A percentile compares a stretch with the other conserved stretches of the same genome.
Evolutionary conservation across 2,797 vertebrate species (phyloP).

Genomic region (Myotis findleyi): DNA sequence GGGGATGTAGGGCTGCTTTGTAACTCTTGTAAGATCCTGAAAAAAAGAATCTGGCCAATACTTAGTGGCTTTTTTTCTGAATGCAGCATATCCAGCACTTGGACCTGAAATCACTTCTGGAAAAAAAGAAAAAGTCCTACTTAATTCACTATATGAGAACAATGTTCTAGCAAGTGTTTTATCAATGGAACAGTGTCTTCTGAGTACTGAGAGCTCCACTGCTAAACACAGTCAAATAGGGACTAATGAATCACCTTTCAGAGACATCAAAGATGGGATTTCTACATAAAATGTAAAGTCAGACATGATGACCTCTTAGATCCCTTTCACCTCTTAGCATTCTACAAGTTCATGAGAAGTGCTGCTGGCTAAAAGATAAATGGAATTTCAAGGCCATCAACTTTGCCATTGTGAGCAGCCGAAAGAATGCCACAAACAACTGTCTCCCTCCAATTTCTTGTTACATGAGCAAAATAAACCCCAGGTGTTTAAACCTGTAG

Average conservation of each 20-base stretch:
- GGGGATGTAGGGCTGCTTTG: background rate
- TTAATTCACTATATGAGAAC: background rate
- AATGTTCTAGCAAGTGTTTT: conserved; percentile 4
- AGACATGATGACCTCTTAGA: background rate
- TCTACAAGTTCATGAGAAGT: background rate
- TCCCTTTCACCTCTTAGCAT: background rate
- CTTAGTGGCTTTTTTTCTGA: background rate
- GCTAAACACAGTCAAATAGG: conserved; percentile 21
- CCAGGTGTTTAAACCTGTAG: background rate
- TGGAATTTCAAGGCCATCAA: background rate
- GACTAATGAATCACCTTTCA: background rate
- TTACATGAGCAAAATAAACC: conserved; percentile 42
- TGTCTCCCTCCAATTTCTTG: background rate
- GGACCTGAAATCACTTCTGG: background rate
- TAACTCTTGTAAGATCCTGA: conserved; percentile 23
- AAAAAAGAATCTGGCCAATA: background rate
- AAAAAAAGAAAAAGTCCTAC: background rate
- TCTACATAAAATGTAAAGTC: conserved; percentile 20
- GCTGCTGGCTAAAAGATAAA: background rate
- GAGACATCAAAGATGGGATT: background rate
- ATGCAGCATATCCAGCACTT: background rate
- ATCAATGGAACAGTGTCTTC: background rate
- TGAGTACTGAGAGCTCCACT: background rate
- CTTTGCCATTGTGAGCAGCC: background rate
- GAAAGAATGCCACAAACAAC: background rate